Evolutionary conservation across 2,113 vertebrate genomes (phyloP).

Genomic region (Lycocorax pyrrhopterus): DNA sequence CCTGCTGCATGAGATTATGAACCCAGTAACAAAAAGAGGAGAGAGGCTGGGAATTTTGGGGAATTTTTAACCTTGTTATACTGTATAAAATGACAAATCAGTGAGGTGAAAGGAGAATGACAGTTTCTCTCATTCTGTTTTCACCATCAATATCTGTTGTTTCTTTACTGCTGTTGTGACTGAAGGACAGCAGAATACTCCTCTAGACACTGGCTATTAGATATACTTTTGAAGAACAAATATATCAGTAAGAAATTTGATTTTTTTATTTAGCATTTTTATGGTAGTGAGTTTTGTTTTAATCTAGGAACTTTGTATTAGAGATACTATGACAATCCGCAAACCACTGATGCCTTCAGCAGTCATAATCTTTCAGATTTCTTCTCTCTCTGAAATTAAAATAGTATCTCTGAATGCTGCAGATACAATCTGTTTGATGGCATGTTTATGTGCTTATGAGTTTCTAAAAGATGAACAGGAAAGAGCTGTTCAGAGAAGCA

Average conservation of each 20-base stretch:
- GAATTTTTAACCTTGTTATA: neutral
- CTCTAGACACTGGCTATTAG: neutral
- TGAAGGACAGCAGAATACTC: neutral
- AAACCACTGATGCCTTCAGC: neutral
- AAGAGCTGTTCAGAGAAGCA: neutral
- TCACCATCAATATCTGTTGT: neutral
- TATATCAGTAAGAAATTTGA: neutral
- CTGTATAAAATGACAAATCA: neutral
- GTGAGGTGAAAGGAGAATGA: neutral
- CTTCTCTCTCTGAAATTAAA: constrained; percentile 49
- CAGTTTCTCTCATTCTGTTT: neutral
- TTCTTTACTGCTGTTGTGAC: neutral
- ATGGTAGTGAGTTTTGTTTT: neutral
- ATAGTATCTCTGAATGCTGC: neutral
- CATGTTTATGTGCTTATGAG: constrained; percentile 38
- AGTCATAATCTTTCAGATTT: constrained; percentile 3
- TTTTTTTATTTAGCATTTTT: neutral
- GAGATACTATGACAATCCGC: constrained; percentile 26
- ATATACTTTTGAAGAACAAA: neutral
- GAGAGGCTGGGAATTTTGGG: neutral
- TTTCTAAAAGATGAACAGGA: constrained; percentile 31
- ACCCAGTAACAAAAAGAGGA: neutral
- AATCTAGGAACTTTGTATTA: constrained; percentile 26
- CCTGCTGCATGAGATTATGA: neutral
- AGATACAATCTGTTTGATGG: constrained; percentile 42